Base-by-base conservation (phyloP, 30 jellyfish, hydroid and myxozoan species). In the Rhopilema esculentum region DNA sequence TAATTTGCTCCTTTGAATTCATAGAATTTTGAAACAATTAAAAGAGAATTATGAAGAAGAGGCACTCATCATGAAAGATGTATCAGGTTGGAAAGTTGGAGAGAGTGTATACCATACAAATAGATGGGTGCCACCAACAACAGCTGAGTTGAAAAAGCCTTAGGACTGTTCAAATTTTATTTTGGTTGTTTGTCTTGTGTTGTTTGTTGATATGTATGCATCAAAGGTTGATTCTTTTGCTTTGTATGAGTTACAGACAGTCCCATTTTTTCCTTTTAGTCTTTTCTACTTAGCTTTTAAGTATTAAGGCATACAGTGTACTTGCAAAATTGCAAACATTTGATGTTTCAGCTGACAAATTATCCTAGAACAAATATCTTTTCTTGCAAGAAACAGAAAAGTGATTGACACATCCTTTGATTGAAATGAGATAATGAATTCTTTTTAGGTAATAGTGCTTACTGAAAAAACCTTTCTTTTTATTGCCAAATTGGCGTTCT, bases 11-110 rank as follows among this genome's bases (percentile, higher is more conserved):
- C n/a, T 76, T 75, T 75, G 33, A 4, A 31, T 30, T 64, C n/a
- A 40, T 76, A 93, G 98, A 49, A 61, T 66, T 9, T 77, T 93
- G 65, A 63, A 94, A 20, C 75, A 75, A 49, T 31, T 96, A 84
- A 91, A 87, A 82, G 97, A 88, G 69, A 96, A 91, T 85, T 82
- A 79, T 30, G 99, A 96, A 72, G 78, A 72, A 67, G 99, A 96
- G 68, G 97, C 97, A 52, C 30, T 72, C 48, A 91, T 96, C 1
- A 96, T 96, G 99, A 96, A 96, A 72, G 99, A 96, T 81, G 99
- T 96, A 26, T 62, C 82, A 62, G 99, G 96, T 15, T 96, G 99
- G 99, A 87, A 96, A 57, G 97, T 91, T 77, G 98, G 98, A 17
- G 96, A 96, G 76, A 96, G 97, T 77, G 94, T 96, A 1, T 91